Evolutionary conservation across 1,140 invertebrate genomes (phyloP).

Genomic region (Muscidifurax raptorellus): DNA sequence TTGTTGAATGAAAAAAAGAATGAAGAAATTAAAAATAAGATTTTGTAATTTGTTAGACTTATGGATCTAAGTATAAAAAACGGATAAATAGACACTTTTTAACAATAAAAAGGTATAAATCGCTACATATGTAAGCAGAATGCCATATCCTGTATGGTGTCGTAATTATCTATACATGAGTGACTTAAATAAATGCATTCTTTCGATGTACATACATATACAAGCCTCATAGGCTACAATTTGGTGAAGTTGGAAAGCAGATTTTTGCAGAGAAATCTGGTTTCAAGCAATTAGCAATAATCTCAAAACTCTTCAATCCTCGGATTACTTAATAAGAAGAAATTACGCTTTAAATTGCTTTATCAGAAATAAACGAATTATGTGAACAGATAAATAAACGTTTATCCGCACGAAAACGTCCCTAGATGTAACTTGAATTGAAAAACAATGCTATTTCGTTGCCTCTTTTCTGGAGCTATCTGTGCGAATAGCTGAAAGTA

Average conservation of each 20-base stretch:
- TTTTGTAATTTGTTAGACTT: constrained; percentile 57
- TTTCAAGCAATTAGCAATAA: constrained; percentile 80
- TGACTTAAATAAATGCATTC: constrained; percentile 54
- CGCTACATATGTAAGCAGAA: constrained; percentile 49
- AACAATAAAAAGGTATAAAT: constrained; percentile 52
- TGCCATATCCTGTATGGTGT: constrained; percentile 37
- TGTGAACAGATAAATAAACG: constrained; percentile 50
- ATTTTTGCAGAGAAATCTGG: constrained; percentile 79
- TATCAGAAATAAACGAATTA: constrained; percentile 50
- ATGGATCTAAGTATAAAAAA: constrained; percentile 72
- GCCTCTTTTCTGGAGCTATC: constrained; percentile 71
- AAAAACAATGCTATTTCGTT: constrained; percentile 53
- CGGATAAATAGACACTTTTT: constrained; percentile 65
- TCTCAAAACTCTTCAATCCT: constrained; percentile 75
- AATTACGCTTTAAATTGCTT: constrained; percentile 49
- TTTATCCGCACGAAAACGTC: constrained; percentile 22
- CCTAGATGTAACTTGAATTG: constrained; percentile 22
- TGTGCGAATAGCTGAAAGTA: constrained; percentile 67
- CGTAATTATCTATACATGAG: constrained; percentile 49
- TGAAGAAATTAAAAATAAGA: not conserved
- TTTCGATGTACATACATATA: constrained; percentile 55
- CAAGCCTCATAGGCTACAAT: constrained; percentile 75
- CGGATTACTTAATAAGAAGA: constrained; percentile 59
- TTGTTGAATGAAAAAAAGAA: constrained; percentile 10
- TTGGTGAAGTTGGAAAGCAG: constrained; percentile 78